Evolutionary conservation across 2,113 vertebrate genomes (phyloP).

Genomic region (rabbit (Oryctolagus cuniculus)): mOryCun1.1 NC_091443.1:90858001-90858500

Average conservation of each 20-base stretch:
- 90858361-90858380: neutral
- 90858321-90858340: conserved; percentile 20
- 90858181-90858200: neutral
- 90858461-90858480: neutral
- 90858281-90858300: conserved; percentile 22
- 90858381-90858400: conserved; percentile 32
- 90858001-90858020: neutral
- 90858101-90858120: neutral
- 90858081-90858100: neutral
- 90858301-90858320: conserved; percentile 56
- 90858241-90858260: neutral
- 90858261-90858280: neutral
- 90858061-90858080: neutral
- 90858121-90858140: neutral
- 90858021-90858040: conserved; percentile 16
- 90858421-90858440: neutral
- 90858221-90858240: conserved; percentile 41
- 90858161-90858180: neutral
- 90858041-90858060: neutral
- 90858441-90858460: conserved; percentile 3
- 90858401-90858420: conserved; percentile 31
- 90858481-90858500: neutral
- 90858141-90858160: conserved; percentile 21
- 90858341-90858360: neutral
- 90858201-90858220: conserved; percentile 32